Evolutionary conservation across 1,140 invertebrate species (phyloP), one percentile per base, ranked within the genome.

Genomic region (Mactra quadrangularis): DNA sequence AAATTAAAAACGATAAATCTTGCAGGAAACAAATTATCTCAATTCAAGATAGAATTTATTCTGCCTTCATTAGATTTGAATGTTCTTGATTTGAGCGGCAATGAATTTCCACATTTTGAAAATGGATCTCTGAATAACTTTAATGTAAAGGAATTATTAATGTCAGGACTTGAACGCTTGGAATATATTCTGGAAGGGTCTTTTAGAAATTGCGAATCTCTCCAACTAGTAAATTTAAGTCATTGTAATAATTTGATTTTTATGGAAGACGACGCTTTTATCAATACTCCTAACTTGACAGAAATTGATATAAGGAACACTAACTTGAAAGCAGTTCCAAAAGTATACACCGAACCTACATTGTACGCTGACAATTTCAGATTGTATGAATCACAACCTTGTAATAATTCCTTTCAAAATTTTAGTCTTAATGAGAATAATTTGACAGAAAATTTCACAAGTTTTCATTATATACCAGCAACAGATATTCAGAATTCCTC

Each of bases 211-310:
- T 19, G 47, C 27, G 17, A 17, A 9, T 6, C 0, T 35, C 47
- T 71, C 31, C n/a, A 17, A 22, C 31, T n/a, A 33, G 4, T 71
- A 9, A 47, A 71, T 53, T 41, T 71, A 2, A 71, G 47, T 22
- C 9, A 35, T 9, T 52, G 52, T 47, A 52, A 31, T 27, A 52
- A 71, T 19, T 25, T 71, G 1, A 33, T 71, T 2, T 71, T 71
- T n/a, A 52, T 71, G 7, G 68, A 71, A 52, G 29, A 55, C 6
- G 7, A 19, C n/a, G 52, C 47, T 22, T 71, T 71, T 55, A 11
- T 31, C 41, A 71, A 52, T 33, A 33, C 52, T 13, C 68, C 45
- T n/a, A 31, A 45, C 41, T 27, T 45, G 7, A 66, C 11, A 3
- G 11, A 7, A 41, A n/a, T 22, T 22, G 38, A 66, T 45, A 25